Evolutionary conservation across 2,888 invertebrate species (phyloP).

Genomic region (Apamea monoglypha): DNA sequence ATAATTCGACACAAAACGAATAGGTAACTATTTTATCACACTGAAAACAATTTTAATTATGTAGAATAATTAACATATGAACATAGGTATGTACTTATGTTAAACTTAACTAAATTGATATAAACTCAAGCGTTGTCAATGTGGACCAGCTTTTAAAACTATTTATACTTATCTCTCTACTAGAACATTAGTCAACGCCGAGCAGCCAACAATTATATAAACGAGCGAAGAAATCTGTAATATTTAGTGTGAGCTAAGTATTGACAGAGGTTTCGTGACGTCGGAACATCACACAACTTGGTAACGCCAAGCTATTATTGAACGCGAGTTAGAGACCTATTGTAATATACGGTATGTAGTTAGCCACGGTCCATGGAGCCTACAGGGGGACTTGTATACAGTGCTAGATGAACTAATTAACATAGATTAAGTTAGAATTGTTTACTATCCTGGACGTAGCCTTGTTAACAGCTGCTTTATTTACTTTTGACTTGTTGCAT

Average conservation of each 20-base stretch:
- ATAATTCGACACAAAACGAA: neutral
- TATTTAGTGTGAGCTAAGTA: conserved; percentile 63
- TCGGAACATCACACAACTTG: conserved; percentile 51
- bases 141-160: conserved; percentile 1
- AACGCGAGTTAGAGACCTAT: conserved; percentile 3
- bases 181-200: neutral
- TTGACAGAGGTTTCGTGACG: conserved; percentile 47
- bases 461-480: neutral
- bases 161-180: conserved; percentile 22
- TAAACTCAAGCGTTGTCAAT: neutral
- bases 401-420: conserved; percentile 47
- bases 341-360: neutral
- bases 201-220: neutral
- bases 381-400: conserved; percentile 3
- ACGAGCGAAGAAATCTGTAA: conserved; percentile 47
- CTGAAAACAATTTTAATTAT: neutral
- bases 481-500: neutral
- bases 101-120: conserved; percentile 3
- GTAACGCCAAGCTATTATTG: conserved; percentile 44
- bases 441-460: conserved; percentile 26
- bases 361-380: conserved; percentile 2
- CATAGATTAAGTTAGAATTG: conserved; percentile 20
- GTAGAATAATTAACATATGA: conserved; percentile 8
- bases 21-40: neutral
- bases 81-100: neutral